Conservation (phyloP, 2,888 invertebrate genomes). For the Anthophora plumipes region DNA sequence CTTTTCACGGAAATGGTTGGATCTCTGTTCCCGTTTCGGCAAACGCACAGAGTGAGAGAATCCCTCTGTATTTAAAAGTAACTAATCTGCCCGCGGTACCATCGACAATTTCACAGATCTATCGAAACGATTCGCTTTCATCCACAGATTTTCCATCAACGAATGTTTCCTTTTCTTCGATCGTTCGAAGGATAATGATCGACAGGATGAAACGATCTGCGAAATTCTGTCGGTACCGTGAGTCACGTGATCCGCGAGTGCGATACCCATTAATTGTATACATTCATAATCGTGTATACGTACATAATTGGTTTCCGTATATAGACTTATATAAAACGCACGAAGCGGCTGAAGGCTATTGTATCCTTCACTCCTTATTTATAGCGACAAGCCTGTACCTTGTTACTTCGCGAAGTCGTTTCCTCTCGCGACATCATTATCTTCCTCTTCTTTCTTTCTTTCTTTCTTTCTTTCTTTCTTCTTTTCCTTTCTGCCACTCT, state of each 20-base stretch:
- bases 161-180: neutral
- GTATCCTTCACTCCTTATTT: constrained; percentile 57
- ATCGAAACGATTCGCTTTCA: constrained; percentile 7
- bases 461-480: constrained; percentile 26
- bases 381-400: constrained; percentile 64
- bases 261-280: constrained; percentile 60
- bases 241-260: constrained; percentile 46
- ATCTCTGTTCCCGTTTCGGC: constrained; percentile 25
- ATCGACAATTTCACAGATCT: constrained; percentile 40
- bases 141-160: neutral
- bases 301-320: constrained; percentile 65
- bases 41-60: constrained; percentile 35
- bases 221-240: constrained; percentile 34
- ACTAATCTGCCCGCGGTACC: constrained; percentile 34
- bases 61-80: constrained; percentile 43
- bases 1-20: constrained; percentile 8
- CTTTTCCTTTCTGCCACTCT: constrained; percentile 29
- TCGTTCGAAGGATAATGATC: neutral
- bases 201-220: constrained; percentile 23
- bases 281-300: constrained; percentile 60
- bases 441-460: constrained; percentile 16
- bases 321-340: constrained; percentile 76
- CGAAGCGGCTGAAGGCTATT: constrained; percentile 72
- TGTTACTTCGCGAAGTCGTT: constrained; percentile 40
- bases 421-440: constrained; percentile 18